A percentile compares a stretch with the other conserved stretches of the same genome.
Conservation (phyloP, 2,888 invertebrate genomes). For the Pardosa pseudoannulata region DNA sequence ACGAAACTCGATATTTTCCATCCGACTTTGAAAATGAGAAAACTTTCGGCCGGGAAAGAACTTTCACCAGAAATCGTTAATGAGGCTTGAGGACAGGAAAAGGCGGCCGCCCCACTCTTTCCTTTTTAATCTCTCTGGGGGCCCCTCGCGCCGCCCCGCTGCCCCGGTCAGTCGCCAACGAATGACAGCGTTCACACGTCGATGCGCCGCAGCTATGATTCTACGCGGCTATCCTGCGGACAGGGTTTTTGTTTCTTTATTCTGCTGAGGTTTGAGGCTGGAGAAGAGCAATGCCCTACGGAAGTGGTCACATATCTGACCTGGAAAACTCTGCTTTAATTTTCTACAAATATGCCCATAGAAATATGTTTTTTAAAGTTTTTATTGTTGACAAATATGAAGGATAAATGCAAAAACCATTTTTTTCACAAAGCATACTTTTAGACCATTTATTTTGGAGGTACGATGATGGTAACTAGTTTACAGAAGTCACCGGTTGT, state of each 20-base stretch:
- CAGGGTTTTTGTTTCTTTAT: background rate
- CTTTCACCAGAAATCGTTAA: background rate
- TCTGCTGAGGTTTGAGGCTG: too few relatives aligned
- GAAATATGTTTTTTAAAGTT: too few relatives aligned
- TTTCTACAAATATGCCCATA: too few relatives aligned
- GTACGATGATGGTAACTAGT: too few relatives aligned
- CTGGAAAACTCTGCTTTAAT: too few relatives aligned
- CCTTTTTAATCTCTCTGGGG: background rate
- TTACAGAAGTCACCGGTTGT: too few relatives aligned
- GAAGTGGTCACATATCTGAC: too few relatives aligned
- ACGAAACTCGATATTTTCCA: background rate
- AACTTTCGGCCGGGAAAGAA: background rate
- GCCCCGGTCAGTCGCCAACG: background rate
- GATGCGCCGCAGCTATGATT: background rate
- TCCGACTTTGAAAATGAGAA: conserved; percentile 13
- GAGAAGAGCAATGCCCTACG: too few relatives aligned
- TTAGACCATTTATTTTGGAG: too few relatives aligned
- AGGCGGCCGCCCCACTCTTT: background rate
- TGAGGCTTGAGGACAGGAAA: conserved; percentile 15
- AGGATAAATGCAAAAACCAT: too few relatives aligned
- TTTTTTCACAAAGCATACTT: too few relatives aligned
- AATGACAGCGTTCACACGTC: background rate
- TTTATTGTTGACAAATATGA: too few relatives aligned
- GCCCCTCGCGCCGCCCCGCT: background rate
- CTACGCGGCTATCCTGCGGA: background rate